These are phyloP conservation scores for Hetaerina titia DNA, from an alignment of 2,888 invertebrate species.

Conservation along the genomic window DNA sequence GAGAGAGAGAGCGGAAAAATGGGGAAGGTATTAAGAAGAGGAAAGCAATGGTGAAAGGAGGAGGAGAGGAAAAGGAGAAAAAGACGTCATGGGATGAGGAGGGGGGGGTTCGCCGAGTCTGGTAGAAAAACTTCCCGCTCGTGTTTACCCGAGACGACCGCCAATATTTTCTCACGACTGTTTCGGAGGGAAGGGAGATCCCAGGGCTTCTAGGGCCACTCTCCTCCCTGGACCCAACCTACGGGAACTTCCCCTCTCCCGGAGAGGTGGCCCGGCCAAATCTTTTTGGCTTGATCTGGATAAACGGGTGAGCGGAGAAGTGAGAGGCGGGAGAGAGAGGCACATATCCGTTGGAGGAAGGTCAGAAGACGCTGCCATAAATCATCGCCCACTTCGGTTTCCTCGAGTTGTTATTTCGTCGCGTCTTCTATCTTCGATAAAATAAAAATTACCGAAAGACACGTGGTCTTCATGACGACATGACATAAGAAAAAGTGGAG, in stretches of 20 bases:
- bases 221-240: too few relatives aligned
- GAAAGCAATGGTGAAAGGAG: too few relatives aligned
- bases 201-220: neutral
- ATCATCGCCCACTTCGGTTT: too few relatives aligned
- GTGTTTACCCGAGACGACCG: neutral
- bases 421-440: too few relatives aligned
- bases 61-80: too few relatives aligned
- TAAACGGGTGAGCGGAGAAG: neutral
- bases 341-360: too few relatives aligned
- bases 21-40: neutral
- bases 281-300: neutral
- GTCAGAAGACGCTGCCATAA: too few relatives aligned
- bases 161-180: slow-evolving; percentile 2
- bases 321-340: neutral
- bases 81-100: neutral
- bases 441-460: too few relatives aligned
- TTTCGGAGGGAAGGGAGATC: neutral
- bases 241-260: neutral
- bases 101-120: neutral
- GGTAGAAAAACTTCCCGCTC: neutral
- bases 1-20: neutral
- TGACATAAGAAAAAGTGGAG: too few relatives aligned
- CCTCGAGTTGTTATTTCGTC: too few relatives aligned
- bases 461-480: too few relatives aligned
- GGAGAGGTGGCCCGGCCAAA: neutral